Base-by-base conservation (phyloP, 2,113 vertebrate genomes). In the Tyto alba region DNA sequence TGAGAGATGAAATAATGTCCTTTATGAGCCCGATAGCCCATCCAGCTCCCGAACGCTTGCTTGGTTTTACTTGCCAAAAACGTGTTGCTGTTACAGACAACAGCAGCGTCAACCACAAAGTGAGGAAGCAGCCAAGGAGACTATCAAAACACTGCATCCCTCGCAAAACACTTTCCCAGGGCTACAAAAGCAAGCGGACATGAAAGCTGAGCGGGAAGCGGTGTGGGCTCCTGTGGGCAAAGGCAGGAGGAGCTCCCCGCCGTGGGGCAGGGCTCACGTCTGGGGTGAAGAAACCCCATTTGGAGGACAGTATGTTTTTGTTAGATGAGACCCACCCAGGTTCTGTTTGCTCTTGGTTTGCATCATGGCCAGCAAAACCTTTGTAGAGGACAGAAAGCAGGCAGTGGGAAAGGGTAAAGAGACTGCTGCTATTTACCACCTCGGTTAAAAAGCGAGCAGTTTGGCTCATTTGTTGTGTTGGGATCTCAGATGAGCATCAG, bases 101-200 rank as follows among this genome's bases (percentile, higher is more conserved):
- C 85, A 91, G 71, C 87, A 53, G 87, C 3, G 0, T 62, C 62
- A 64, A 92, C 5, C 34, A 74, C 40, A 55, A 90, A 88, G 89
- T 3, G 85, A 96, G 56, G 78, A 85, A 93, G 93, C 26, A 1
- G 95, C 74, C 75, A 72, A 85, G 36, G 88, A 91, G 86, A 90
- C 52, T 93, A 81, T 91, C 47, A 87, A 97, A 94, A 92, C 71
- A 92, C 64, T 29, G 23, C 53, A 43, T 59, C 76, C 78, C 93
- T 95, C 38, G 10, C 48, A 73, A 90, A 93, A 63, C 67, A 32
- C 84, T 92, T 85, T 92, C 50, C 90, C 59, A 80, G 74, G 60
- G 73, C 85, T 96, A 77, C 83, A 85, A 91, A 96, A 92, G 90
- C 76, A 97, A 83, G 48, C 8, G 5, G 68, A 95, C 95, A 85